Conservation (phyloP, 1,140 invertebrate species). For the Zaprionus camerounensis region DNA sequence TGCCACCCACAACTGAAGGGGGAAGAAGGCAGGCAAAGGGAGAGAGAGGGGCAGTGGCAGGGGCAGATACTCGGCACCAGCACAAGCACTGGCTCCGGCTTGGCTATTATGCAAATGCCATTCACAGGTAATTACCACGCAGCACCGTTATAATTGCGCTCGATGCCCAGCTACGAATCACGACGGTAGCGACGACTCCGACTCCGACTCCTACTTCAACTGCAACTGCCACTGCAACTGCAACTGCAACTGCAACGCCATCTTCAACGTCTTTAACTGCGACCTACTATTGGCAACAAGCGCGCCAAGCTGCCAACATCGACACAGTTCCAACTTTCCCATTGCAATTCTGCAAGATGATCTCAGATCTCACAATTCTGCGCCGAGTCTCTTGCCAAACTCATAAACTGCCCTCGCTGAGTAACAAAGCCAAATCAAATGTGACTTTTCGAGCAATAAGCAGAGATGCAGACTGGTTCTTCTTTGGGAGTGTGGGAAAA, state of each 20-base stretch:
- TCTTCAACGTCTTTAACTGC: neutral
- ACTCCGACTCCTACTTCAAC: slow-evolving; percentile 2
- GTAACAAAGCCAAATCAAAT: neutral
- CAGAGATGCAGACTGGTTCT: neutral
- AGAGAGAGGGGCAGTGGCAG: neutral
- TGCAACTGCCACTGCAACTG: slow-evolving; percentile 3
- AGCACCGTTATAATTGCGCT: slow-evolving; percentile 84
- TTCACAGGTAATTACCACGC: slow-evolving; percentile 83
- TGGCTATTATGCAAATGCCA: slow-evolving; percentile 81
- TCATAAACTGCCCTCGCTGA: slow-evolving; percentile 3
- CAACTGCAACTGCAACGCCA: slow-evolving; percentile 9
- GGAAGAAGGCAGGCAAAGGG: neutral
- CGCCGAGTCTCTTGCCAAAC: neutral
- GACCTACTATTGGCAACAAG: slow-evolving; percentile 46
- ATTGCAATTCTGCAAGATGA: slow-evolving; percentile 32
- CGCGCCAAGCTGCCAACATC: slow-evolving; percentile 48
- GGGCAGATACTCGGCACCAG: slow-evolving; percentile 18
- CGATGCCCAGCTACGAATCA: slow-evolving; percentile 82
- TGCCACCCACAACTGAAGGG: slow-evolving; percentile 33
- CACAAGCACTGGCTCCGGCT: neutral
- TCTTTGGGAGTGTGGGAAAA: neutral
- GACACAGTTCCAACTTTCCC: slow-evolving; percentile 47
- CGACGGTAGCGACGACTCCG: slow-evolving; percentile 58
- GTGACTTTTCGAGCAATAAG: neutral
- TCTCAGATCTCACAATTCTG: neutral